Conservation (phyloP, 2,888 invertebrate genomes). For the Macaria notata region DNA sequence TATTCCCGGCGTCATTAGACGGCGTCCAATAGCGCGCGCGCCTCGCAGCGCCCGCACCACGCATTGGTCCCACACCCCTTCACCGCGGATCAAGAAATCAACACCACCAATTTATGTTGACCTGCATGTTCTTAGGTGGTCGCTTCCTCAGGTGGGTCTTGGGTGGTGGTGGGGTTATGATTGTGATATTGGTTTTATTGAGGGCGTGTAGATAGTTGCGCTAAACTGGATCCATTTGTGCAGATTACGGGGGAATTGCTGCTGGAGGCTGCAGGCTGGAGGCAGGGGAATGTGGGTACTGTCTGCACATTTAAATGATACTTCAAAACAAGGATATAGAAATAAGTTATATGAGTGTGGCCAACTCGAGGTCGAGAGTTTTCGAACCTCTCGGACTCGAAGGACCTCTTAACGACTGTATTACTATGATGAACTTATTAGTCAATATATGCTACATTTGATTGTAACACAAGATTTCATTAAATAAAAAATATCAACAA, state of each 20-base stretch:
- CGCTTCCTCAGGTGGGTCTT: conserved; percentile 12
- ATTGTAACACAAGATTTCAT: no score
- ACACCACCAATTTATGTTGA: conserved; percentile 43
- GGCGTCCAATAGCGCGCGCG: conserved; percentile 58
- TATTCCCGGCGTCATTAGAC: conserved; percentile 68
- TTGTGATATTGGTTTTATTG: conserved; percentile 68
- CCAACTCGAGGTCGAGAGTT: not conserved
- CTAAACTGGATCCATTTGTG: conserved; percentile 33
- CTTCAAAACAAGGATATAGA: no score
- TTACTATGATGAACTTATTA: no score
- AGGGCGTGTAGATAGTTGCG: conserved; percentile 55
- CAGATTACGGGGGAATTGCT: conserved; percentile 36
- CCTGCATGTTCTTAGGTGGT: conserved; percentile 16
- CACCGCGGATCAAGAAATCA: conserved; percentile 52
- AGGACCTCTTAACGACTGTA: no score
- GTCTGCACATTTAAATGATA: no score
- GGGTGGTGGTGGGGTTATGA: conserved; percentile 28
- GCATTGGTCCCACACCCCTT: conserved; percentile 62
- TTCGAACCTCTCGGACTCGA: no score
- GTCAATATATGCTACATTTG: no score
- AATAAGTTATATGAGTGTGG: no score
- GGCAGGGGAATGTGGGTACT: not conserved
- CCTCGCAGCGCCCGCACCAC: conserved; percentile 47
- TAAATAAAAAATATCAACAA: no score
- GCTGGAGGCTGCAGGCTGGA: conserved; percentile 12